A percentile compares a stretch with the other conserved stretches of the same genome.
phyloP scores from a whole-genome alignment of 1,140 invertebrate species.

The Pollicipes pollicipes region DNA sequence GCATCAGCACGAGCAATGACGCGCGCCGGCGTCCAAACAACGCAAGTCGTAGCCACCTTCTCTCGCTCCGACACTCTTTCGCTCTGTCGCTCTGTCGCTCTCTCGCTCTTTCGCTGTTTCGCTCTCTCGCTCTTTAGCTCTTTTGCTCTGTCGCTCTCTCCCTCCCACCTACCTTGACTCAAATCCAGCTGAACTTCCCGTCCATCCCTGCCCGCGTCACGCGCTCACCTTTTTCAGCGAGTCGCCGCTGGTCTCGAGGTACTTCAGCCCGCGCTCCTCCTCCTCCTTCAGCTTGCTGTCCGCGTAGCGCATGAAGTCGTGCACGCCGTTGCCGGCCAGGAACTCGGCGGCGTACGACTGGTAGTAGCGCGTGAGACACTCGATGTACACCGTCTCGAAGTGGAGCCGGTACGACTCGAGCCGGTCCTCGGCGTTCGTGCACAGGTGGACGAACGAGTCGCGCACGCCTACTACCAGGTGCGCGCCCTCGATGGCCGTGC shows the following conservation, averaged over 20 bases:
- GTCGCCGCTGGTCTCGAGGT: slow-evolving; percentile 78
- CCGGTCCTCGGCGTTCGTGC: slow-evolving; percentile 79
- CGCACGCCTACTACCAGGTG: slow-evolving; percentile 90
- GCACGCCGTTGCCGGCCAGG: slow-evolving; percentile 75
- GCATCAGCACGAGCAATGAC: too few species aligned
- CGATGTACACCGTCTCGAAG: slow-evolving; percentile 89
- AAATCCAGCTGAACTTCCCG: too few species aligned
- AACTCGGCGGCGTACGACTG: not conserved
- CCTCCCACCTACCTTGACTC: too few species aligned
- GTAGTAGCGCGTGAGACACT: slow-evolving; percentile 24
- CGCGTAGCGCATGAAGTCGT: slow-evolving; percentile 92
- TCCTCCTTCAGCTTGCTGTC: slow-evolving; percentile 89
- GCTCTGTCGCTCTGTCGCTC: too few species aligned
- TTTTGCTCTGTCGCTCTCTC: too few species aligned
- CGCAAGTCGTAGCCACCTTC: too few species aligned
- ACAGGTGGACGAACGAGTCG: slow-evolving; percentile 93
- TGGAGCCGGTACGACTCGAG: slow-evolving; percentile 90
- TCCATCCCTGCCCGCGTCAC: too few species aligned
- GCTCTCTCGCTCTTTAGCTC: too few species aligned
- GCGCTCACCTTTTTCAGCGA: slow-evolving; percentile 28
- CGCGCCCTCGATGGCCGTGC: slow-evolving; percentile 82
- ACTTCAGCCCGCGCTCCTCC: slow-evolving; percentile 75
- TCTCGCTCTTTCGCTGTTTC: too few species aligned
- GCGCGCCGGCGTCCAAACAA: too few species aligned
- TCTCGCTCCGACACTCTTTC: too few species aligned